Percentiles rank a stretch among this genome's conserved stretches.
phyloP scores from a whole-genome alignment of 2,113 vertebrate genomes.

The Nasalis larvatus region DNA sequence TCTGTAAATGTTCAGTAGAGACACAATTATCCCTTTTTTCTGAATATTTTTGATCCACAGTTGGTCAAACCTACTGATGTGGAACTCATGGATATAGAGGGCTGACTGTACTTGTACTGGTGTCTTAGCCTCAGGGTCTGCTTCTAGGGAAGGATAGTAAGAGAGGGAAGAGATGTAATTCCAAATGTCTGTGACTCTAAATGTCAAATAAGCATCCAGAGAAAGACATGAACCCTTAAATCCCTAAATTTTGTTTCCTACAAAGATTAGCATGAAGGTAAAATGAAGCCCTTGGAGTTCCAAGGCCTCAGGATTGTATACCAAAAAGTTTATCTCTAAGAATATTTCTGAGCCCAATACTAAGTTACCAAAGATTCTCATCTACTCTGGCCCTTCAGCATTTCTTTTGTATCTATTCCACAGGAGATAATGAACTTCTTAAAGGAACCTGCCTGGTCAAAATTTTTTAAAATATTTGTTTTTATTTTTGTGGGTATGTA shows the following conservation, averaged over 20 bases:
- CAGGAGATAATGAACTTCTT: neutral
- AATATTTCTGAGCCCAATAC: neutral
- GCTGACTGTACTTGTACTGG: neutral
- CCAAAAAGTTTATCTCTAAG: constrained; percentile 10
- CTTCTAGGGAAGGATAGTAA: neutral
- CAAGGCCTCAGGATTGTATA: constrained; percentile 8
- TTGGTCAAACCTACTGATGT: neutral
- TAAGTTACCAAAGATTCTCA: constrained; percentile 36
- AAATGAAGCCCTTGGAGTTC: constrained; percentile 24
- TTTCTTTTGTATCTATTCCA: constrained; percentile 26
- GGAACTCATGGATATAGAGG: neutral
- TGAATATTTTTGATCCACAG: neutral
- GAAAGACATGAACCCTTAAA: neutral
- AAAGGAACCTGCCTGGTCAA: neutral
- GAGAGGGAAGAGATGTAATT: neutral
- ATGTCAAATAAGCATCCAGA: constrained; percentile 33
- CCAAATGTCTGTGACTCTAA: neutral
- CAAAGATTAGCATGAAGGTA: neutral
- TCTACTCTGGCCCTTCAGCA: neutral
- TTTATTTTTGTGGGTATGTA: no score
- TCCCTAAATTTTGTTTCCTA: neutral
- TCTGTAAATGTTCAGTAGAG: neutral
- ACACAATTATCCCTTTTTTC: neutral
- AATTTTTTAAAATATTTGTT: no score
- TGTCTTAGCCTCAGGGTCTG: neutral